These are phyloP conservation scores for Pavo muticus DNA, from an alignment of 2,113 vertebrate species.

Conservation along the genomic window DNA sequence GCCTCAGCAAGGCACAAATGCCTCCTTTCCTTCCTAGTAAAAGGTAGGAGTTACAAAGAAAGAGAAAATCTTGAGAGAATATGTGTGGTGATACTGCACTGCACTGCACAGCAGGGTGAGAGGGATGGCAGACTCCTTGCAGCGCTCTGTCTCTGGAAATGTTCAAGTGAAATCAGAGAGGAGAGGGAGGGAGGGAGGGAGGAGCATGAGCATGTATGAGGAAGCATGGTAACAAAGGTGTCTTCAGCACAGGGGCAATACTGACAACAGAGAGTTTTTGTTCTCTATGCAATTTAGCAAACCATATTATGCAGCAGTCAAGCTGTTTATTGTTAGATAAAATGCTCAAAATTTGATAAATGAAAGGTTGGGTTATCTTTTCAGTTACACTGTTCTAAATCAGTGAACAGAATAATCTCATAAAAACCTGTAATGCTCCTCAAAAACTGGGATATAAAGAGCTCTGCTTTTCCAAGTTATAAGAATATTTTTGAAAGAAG, in stretches of 20 bases:
- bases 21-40: slow-evolving; percentile 54
- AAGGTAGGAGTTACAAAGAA: slow-evolving; percentile 60
- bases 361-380: background rate
- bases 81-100: background rate
- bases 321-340: background rate
- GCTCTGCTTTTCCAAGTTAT: background rate
- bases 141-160: slow-evolving; percentile 34
- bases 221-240: background rate
- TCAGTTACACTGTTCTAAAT: background rate
- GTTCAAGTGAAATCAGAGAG: background rate
- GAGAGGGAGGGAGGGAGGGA: background rate
- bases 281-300: background rate
- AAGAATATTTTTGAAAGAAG: background rate
- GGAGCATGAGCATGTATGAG: background rate
- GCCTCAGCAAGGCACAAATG: slow-evolving; percentile 61
- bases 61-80: slow-evolving; percentile 50
- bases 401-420: background rate
- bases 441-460: background rate
- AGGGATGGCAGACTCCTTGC: slow-evolving; percentile 37
- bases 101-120: slow-evolving; percentile 43
- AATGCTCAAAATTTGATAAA: background rate
- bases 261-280: background rate
- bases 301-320: background rate
- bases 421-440: background rate
- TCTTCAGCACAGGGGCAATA: background rate